These are phyloP conservation scores for Chrysochloris asiatica DNA, from an alignment of 2,113 vertebrate genomes.

Conservation along the genomic window DNA sequence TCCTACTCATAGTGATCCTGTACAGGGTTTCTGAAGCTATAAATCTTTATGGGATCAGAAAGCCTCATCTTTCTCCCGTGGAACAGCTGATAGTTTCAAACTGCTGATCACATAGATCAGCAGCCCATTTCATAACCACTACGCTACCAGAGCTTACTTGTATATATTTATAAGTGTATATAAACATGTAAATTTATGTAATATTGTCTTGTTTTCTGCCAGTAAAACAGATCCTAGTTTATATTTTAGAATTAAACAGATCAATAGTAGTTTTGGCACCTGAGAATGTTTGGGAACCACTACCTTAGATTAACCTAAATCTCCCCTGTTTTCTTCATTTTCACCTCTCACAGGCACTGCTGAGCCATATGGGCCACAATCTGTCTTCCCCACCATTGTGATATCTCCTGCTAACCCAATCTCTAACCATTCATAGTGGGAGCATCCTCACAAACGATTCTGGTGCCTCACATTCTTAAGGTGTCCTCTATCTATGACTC, in stretches of 20 bases:
- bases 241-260: slow-evolving; percentile 26
- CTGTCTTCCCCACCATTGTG: not conserved
- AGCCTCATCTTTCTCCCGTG: too few species aligned
- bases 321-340: slow-evolving; percentile 20
- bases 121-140: too few species aligned
- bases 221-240: not conserved
- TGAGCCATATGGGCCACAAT: not conserved
- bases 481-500: not conserved
- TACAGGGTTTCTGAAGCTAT: too few species aligned
- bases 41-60: too few species aligned
- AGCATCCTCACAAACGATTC: not conserved
- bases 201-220: slow-evolving; percentile 27
- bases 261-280: not conserved
- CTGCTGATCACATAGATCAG: too few species aligned
- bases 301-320: not conserved
- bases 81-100: too few species aligned
- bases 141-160: too few species aligned
- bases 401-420: not conserved
- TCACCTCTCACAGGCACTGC: not conserved
- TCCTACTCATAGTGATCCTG: too few species aligned
- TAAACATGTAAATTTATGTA: not conserved
- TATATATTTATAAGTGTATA: not conserved
- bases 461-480: fast-evolving
- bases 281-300: not conserved
- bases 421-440: not conserved